Base-by-base conservation (phyloP, 2,797 vertebrate species). In the Gymnothorax javanicus region DNA sequence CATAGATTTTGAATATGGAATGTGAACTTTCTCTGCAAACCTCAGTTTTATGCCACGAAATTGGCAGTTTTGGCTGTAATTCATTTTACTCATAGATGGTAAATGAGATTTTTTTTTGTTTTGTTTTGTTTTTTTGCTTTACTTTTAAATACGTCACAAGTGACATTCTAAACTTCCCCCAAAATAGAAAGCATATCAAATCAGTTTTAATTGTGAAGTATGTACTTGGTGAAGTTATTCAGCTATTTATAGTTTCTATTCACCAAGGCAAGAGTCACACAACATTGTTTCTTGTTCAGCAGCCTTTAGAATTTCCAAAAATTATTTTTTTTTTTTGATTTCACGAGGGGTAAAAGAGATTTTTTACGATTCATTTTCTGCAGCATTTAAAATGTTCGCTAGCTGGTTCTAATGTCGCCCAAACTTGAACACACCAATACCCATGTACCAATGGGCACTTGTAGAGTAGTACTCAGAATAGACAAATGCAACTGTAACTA, bases 381-480 rank as follows among this genome's bases (percentile, higher is more conserved):
- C 67, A 58, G 60, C n/a, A 71, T 82, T 86, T 75, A 27, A 75
- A 15, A 75, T 52, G 7, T 79, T 54, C 15, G 23, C 4, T 15
- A 6, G 43, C 7, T 79, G 43, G 54, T 79, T 17, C 20, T 54
- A 54, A 33, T 58, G 9, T 50, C 50, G 59, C 58, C 12, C 33
- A 15, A n/a, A 81, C 50, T 84, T 54, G 50, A n/a, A 50, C 13
- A 50, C 50, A 75, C 33, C 58, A 86, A 25, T 75, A 52, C 13
- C 6, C 33, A 43, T 71, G 84, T 27, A 50, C 69, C 64, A 69
- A 52, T 56, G 86, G 67, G 27, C 52, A 84, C 20, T 81, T 59
- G 52, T 67, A 13, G 25, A 82, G 59, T 6, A 56, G 52, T 83
- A 59, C 71, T 27, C 25, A 83, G 20, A 69, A 84, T 27, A 88